These are phyloP conservation scores for Tanytarsus gracilentus DNA, from an alignment of 2,888 invertebrate genomes.

Conservation along the genomic window DNA sequence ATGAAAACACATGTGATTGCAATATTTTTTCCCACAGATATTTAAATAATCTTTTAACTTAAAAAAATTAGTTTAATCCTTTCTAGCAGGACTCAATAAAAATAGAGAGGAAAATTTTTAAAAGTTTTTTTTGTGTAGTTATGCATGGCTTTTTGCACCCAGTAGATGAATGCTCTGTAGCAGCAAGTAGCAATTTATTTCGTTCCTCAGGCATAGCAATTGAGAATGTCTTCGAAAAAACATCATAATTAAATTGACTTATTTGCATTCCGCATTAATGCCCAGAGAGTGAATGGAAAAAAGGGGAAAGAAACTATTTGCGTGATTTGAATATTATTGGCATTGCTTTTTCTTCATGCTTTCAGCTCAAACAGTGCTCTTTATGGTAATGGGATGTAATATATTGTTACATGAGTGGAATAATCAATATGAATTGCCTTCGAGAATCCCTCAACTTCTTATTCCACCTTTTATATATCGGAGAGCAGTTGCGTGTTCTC, in stretches of 20 bases:
- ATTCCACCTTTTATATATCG: no score
- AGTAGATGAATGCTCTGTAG: no score
- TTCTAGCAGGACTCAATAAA: no score
- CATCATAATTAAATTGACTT: conserved; percentile 11
- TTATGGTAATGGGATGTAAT: conserved; percentile 18
- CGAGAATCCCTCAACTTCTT: conserved; percentile 1
- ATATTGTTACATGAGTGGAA: conserved; percentile 19
- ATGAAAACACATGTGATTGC: no score
- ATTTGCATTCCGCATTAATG: conserved; percentile 3
- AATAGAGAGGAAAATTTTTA: no score
- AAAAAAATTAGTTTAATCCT: no score
- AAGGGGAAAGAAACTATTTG: conserved; percentile 1
- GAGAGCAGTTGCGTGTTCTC: no score
- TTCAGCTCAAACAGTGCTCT: conserved; percentile 1
- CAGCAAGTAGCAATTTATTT: no score
- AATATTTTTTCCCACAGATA: no score
- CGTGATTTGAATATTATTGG: conserved; percentile 18
- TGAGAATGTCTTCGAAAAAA: background rate
- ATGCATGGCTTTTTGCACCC: conserved; percentile 1
- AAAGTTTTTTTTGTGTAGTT: background rate
- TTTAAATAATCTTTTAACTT: no score
- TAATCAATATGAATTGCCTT: conserved; percentile 14
- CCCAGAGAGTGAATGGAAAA: background rate
- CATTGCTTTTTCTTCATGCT: background rate
- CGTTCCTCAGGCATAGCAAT: background rate